Evolutionary conservation across 2,888 invertebrate species (phyloP), one percentile per base, ranked within the genome.

Genomic region (Drepana falcataria): DNA sequence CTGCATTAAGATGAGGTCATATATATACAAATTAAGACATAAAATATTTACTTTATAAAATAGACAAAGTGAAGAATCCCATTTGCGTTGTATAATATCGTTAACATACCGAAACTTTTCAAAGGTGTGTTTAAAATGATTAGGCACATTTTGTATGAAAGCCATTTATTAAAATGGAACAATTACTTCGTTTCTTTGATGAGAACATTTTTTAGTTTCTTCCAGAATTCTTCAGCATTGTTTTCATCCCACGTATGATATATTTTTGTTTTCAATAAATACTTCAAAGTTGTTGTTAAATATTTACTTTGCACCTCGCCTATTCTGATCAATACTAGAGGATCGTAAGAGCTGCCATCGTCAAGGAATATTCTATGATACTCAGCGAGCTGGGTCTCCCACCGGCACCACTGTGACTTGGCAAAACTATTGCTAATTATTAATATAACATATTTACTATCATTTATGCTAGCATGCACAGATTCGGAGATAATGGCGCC

Each of bases 331-430:
- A 95, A 81, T 21, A 95, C 91, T 54, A 95, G 73, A 2, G 93
- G 92, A 63, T 93, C 93, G 56, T 93, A 92, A 0, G 83, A 76
- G 0, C 85, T 92, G 2, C 92, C 92, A 57, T 93, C 92, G 66
- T 93, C 92, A 35, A 93, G 83, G 61, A 94, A 93, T 55, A 94
- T 79, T 55, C 94, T 87, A 62, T 94, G 93, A 68, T 94, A 92
- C 64, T 94, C 93, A 0, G 94, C 94, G 35, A 94, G 84, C 65
- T 94, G 93, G 7, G 94, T 93, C 70, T 95, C 95, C 92, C 94
- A 93, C 47, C 93, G 85, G 71, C 94, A 94, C 95, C 95, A 95
- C 56, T 95, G 94, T 35, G 94, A 94, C 66, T 93, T 92, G 0
- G 94, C 93, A 74, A 95, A 95, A 64, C 92, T 90, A 66, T 94